Evolutionary conservation across 1,140 invertebrate genomes (phyloP), one percentile per base, ranked within the genome.

Genomic region (Diprion similis): DNA sequence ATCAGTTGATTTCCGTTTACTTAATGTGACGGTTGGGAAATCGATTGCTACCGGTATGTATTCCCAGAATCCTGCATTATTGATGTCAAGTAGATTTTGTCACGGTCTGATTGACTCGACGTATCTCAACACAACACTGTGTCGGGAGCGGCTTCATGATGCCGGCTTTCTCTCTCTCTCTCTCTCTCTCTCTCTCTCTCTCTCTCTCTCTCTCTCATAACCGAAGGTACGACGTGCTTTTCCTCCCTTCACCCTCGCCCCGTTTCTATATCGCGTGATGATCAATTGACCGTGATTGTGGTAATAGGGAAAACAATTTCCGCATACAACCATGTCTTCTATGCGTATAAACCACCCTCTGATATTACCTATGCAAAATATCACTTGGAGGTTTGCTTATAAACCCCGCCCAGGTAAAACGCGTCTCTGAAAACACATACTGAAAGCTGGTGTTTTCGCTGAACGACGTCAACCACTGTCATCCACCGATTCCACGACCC

Each of bases 51-150:
- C 11, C 51, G 51, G 51, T 59, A 17, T 37, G 51, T 59, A 59
- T 17, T 17, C 24, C 11, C 51, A 17, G 11, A 59, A 59, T 59
- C 24, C 24, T 37, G n/a, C 51, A 59, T 59, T 59, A 59, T 59
- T 59, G 51, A 59, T 59, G 51, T 59, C 51, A 59, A 59, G 51
- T 59, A 59, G 51, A 59, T 59, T 59, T 59, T 59, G 51, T 59
- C 51, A 59, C 51, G 51, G 11, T 59, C 51, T 59, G 51, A 59
- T 59, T 59, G 51, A 59, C 51, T 59, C 51, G 24, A 6, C 24
- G 24, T 37, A 37, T 6, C 9, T 17, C 11, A 59, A 59, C n/a
- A 59, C 11, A 59, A 59, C n/a, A 59, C n/a, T 9, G 51, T 59
- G 51, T 9, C 11, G 11, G 51, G 51, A 15, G 51, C 11, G 51